phyloP scores from a whole-genome alignment of 2,888 invertebrate genomes.

The Creontiades dilutus region DNA sequence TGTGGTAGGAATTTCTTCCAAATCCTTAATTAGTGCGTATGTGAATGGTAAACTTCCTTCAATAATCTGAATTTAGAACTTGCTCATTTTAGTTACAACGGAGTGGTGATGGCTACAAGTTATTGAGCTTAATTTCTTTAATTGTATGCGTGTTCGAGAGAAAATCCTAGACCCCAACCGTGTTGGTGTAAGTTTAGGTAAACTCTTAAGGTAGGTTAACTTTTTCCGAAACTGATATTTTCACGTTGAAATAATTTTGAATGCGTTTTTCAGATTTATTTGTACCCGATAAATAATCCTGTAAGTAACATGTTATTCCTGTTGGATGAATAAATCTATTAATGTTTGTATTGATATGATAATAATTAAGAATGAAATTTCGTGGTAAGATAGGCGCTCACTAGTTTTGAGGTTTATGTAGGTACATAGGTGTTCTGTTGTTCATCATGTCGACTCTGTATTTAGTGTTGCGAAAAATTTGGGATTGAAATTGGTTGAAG shows the following conservation, averaged over 20 bases:
- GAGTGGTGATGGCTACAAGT: neutral
- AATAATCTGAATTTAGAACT: neutral
- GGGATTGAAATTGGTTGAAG: too few relatives aligned
- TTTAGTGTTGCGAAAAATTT: too few relatives aligned
- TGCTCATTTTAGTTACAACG: neutral
- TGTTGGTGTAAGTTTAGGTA: neutral
- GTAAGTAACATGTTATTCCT: constrained; percentile 50
- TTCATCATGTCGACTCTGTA: too few relatives aligned
- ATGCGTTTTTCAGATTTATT: constrained; percentile 54
- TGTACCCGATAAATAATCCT: constrained; percentile 54
- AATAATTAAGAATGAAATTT: neutral
- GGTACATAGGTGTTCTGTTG: too few relatives aligned
- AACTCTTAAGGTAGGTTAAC: neutral
- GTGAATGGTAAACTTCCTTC: neutral
- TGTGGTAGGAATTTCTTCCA: neutral
- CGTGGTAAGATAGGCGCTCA: neutral
- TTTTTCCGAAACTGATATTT: neutral
- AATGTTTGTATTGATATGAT: neutral
- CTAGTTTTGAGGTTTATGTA: too few relatives aligned
- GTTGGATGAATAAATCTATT: neutral
- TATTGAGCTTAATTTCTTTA: neutral
- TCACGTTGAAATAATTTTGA: neutral
- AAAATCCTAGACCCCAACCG: neutral
- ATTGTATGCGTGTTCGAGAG: neutral
- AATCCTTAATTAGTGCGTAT: neutral